Base-by-base conservation (phyloP, 1,140 invertebrate species). In the Coelopa frigida region DNA sequence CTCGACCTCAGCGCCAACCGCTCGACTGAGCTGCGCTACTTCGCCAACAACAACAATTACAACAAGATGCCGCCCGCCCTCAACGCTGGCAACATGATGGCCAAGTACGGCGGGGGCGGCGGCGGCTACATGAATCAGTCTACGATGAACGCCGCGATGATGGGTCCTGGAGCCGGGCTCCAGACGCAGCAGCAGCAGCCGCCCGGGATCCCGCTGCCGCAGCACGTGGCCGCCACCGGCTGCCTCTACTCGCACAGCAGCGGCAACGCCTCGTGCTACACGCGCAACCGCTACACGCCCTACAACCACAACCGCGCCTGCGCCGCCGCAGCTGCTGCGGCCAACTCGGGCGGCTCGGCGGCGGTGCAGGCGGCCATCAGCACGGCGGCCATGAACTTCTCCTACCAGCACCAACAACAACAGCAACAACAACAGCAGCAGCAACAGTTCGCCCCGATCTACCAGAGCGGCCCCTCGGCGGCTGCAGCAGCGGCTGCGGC, bases 251-350 rank as follows among this genome's bases (percentile, higher is more conserved):
- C 54, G 6, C 52, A 56, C 32, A 46, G 46, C 6, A 57, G 54
- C 17, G 49, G 46, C 15, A 55, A 46, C n/a, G 43, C 50, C 11
- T 54, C 46, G 21, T 55, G 54, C 35, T 58, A 52, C 20, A 58
- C 54, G 39, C 49, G 56, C 15, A 57, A 54, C 39, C 57, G 59
- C 10, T 63, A 61, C 36, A 60, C 60, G 57, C 61, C 61, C 15
- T 63, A 63, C 20, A 61, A 57, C 24, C 6, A 59, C 5, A 54
- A 58, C 53, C 44, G 46, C 14, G 38, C 48, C 12, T 60, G 49
- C 26, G 50, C 51, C 2, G 41, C 54, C 7, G 52, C 46, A 12
- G 15, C 31, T 33, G 37, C 29, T 20, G 29, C 46, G 7, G 32
- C 36, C 18, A 18, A 23, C 10, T 21, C 23, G 5, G 21, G 35